These are phyloP conservation scores for Acanthosepion lycidas DNA, from an alignment of 2,888 invertebrate genomes.

Conservation along the genomic window DNA sequence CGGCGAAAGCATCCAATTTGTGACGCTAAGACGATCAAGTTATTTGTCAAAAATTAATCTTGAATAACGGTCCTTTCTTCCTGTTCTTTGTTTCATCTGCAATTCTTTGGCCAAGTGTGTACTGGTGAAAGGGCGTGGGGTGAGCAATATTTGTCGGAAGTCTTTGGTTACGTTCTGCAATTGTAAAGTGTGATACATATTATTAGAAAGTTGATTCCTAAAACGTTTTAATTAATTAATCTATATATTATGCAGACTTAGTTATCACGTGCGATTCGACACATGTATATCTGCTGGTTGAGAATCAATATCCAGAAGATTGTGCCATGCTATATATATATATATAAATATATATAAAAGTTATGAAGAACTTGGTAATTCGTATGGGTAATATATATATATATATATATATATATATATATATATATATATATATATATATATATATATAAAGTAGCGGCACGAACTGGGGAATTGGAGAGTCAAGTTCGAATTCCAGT, in stretches of 20 bases:
- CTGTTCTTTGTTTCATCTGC: background rate
- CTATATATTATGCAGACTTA: background rate
- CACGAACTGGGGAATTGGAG: no score
- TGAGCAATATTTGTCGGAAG: background rate
- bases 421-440: no score
- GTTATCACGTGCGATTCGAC: background rate
- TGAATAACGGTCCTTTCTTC: background rate
- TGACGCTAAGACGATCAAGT: background rate
- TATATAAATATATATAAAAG: no score
- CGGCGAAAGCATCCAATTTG: background rate
- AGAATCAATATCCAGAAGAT: no score
- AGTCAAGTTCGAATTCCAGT: no score
- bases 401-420: no score
- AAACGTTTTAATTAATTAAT: background rate
- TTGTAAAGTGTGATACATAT: background rate
- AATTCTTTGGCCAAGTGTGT: background rate
- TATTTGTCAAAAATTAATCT: slow-evolving; percentile 33
- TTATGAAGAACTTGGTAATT: no score
- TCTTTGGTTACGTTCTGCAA: background rate
- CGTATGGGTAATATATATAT: no score
- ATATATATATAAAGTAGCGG: no score
- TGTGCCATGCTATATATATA: no score
- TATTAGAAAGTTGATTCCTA: background rate
- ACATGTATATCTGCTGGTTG: background rate
- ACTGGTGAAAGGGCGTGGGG: background rate